Conservation (phyloP, 2,797 vertebrate genomes). For the Iguana delicatissima region DNA sequence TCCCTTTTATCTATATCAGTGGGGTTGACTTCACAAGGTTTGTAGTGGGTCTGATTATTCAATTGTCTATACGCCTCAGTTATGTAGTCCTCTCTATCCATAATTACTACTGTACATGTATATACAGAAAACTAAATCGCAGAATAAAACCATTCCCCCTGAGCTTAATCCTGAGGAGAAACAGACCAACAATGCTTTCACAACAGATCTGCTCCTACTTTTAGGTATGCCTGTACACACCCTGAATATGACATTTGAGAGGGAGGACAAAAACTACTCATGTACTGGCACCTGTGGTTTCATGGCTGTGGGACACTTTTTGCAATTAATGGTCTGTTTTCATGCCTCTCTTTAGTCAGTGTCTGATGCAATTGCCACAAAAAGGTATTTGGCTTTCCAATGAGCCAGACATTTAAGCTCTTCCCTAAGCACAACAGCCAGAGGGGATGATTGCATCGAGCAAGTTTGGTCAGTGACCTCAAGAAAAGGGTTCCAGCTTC, state of each 20-base stretch:
- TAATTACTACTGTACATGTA: too few species aligned
- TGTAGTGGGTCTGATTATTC: too few species aligned
- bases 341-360: background rate
- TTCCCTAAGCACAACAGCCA: background rate
- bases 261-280: background rate
- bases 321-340: background rate
- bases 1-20: too few species aligned
- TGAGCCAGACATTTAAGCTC: background rate
- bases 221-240: background rate
- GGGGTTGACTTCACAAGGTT: too few species aligned
- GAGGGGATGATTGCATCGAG: background rate
- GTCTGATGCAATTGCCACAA: background rate
- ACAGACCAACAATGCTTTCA: background rate
- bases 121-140: too few species aligned
- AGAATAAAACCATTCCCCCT: background rate
- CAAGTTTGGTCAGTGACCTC: background rate
- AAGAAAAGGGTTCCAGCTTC: background rate
- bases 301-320: background rate
- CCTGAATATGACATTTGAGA: slow-evolving; percentile 7
- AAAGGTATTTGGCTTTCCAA: background rate
- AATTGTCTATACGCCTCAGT: too few species aligned
- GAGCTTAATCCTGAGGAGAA: background rate
- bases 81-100: too few species aligned
- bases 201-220: background rate
- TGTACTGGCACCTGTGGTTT: background rate